Evolutionary conservation across 2,113 vertebrate genomes (phyloP).

Genomic region (Pterocles orientalis): DNA sequence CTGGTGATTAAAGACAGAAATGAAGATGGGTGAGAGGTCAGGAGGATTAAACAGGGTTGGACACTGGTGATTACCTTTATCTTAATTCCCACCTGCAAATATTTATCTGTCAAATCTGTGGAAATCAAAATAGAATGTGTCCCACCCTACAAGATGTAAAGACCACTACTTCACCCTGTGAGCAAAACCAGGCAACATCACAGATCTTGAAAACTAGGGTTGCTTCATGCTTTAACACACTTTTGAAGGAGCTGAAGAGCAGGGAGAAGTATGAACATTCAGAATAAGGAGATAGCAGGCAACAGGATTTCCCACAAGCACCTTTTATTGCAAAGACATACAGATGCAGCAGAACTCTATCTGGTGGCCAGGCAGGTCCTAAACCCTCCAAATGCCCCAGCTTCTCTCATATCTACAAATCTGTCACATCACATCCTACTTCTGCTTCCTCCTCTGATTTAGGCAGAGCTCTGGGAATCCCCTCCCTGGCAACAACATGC

Average conservation of each 20-base stretch:
- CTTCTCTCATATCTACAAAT: not conserved
- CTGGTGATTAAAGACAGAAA: not conserved
- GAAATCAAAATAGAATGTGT: not conserved
- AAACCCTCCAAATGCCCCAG: not conserved
- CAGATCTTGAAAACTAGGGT: not conserved
- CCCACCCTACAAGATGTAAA: not conserved
- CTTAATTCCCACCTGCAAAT: not conserved
- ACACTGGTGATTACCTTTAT: not conserved
- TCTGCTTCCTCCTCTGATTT: not conserved
- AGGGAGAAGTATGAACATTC: not conserved
- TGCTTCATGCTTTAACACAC: not conserved
- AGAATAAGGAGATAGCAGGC: not conserved
- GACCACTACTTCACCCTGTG: not conserved
- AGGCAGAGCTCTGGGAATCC: not conserved
- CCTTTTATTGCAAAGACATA: not conserved
- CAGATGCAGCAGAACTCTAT: not conserved
- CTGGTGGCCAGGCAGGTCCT: not conserved
- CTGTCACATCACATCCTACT: not conserved
- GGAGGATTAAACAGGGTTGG: not conserved
- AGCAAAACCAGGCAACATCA: not conserved
- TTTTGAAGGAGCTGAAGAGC: not conserved
- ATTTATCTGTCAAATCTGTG: not conserved
- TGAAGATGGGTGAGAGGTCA: not conserved
- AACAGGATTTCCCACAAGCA: not conserved
- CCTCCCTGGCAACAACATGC: not conserved